A percentile compares a stretch with the other conserved stretches of the same genome.
Evolutionary conservation across 2,797 vertebrate species (phyloP).

Genomic region (Sarcophilus harrisii): DNA sequence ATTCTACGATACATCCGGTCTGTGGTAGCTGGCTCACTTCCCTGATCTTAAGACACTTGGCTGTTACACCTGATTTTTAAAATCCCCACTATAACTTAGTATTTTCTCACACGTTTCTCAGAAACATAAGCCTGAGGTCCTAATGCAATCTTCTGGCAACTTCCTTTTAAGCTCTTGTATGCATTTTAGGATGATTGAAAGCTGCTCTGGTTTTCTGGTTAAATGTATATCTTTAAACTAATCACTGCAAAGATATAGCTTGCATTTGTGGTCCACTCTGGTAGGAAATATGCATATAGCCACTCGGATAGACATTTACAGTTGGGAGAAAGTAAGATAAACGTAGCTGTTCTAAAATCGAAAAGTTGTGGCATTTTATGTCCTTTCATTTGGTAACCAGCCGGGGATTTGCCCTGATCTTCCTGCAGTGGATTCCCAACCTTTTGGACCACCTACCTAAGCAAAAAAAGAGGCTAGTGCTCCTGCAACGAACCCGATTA

Average conservation of each 20-base stretch:
- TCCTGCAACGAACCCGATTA: not conserved
- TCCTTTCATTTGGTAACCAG: not conserved
- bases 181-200: not conserved
- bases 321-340: conserved; percentile 8
- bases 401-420: not conserved
- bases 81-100: not conserved
- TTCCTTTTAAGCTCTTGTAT: not conserved
- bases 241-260: not conserved
- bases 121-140: conserved; percentile 9
- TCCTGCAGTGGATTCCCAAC: not conserved
- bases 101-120: not conserved
- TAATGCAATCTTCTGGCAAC: conserved; percentile 38
- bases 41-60: conserved; percentile 2
- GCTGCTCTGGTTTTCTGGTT: not conserved
- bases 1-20: conserved; percentile 11
- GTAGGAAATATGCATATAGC: not conserved
- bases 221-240: not conserved
- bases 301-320: not conserved
- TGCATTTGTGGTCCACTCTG: not conserved
- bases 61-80: fast-evolving
- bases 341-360: not conserved
- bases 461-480: not conserved
- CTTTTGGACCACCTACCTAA: not conserved
- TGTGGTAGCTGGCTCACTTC: conserved; percentile 4
- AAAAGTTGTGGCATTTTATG: not conserved